Evolutionary conservation across 2,797 vertebrate species (phyloP).

Genomic region (Neomorphus geoffroyi): DNA sequence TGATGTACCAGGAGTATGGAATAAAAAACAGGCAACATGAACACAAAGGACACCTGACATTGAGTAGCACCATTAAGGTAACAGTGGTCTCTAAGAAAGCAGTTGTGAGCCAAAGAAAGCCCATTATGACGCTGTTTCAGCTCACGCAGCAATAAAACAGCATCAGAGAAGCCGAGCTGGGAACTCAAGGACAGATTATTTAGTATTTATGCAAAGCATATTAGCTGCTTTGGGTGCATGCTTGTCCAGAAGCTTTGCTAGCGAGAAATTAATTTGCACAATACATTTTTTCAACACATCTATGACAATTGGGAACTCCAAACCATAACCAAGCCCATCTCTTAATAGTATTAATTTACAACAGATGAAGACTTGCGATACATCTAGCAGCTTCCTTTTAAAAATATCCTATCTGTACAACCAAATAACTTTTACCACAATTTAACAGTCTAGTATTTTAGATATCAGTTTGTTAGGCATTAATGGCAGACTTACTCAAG

Average conservation of each 20-base stretch:
- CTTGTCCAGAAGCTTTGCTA: background rate
- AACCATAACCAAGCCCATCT: background rate
- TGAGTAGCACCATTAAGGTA: background rate
- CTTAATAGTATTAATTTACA: background rate
- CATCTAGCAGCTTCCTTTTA: background rate
- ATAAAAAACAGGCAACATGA: background rate
- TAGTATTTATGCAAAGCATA: background rate
- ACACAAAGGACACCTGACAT: background rate
- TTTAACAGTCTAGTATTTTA: background rate
- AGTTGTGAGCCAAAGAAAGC: background rate
- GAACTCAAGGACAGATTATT: background rate
- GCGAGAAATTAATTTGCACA: background rate
- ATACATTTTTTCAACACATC: background rate
- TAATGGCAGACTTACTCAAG: background rate
- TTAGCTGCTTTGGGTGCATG: background rate
- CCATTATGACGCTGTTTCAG: background rate
- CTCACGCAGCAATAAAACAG: background rate
- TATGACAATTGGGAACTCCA: background rate
- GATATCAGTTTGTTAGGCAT: background rate
- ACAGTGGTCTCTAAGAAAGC: background rate
- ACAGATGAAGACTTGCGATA: background rate
- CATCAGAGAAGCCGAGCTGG: background rate
- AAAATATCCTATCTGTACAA: background rate
- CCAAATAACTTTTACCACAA: background rate
- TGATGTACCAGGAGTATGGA: background rate